Base-by-base conservation (phyloP, 1,140 invertebrate species). In the Mya arenaria region DNA sequence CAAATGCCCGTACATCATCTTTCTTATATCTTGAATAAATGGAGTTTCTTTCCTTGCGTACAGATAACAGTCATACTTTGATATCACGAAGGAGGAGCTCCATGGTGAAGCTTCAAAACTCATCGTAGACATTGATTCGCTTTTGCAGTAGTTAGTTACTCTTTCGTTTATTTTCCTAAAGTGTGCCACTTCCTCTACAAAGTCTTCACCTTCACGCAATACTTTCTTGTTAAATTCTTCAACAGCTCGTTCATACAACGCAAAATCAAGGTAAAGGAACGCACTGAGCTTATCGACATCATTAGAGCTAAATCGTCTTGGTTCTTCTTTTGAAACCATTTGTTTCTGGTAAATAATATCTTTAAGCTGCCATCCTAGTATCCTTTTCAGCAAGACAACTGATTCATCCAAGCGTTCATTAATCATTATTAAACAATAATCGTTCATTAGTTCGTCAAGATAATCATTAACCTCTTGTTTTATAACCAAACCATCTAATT, bases 331-430 rank as follows among this genome's bases (percentile, higher is more conserved):
- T 1, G 69, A 58, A 0, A 77, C 32, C 37, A 83, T 73, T 39
- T 83, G 58, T 25, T 73, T 72, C 36, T 82, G 28, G 48, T 87
- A 87, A 0, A 93, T 72, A 1, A 94, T 86, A 63, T 94, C 90
- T 56, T 92, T 89, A 5, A 92, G 77, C 15, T 92, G 85, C 94
- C 94, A 94, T 69, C 92, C 93, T 37, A 94, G 89, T 4, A 92
- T 66, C 66, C 94, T 84, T 32, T 87, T 89, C 66, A 94, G 84
- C 6, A 94, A 86, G 36, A 94, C 88, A 30, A 94, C 75, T 5
- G 94, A 94, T 82, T 94, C 93, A 71, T 94, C 93, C 86, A 94
- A 92, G 68, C 92, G 89, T 85, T 94, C 94, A 5, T 93, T 89
- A 10, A 94, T 91, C 92, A 94, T 91, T 17, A 94, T 92, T 6